Percentiles rank a stretch among this genome's conserved stretches.
These are phyloP conservation scores for Campylomormyrus numenius DNA, from an alignment of 2,113 vertebrate species.

Conservation along the genomic window DNA sequence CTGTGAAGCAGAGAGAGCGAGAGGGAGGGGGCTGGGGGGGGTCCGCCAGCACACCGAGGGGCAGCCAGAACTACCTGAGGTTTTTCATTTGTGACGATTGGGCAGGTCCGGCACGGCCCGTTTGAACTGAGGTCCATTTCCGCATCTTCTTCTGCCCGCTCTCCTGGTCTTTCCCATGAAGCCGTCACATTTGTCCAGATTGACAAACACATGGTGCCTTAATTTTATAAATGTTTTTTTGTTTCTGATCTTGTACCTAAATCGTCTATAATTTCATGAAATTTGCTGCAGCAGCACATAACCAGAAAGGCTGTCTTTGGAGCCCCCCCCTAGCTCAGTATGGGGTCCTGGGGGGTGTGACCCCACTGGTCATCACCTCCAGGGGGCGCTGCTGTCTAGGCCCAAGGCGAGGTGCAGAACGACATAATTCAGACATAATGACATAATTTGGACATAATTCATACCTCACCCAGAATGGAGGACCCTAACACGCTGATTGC, in stretches of 20 bases:
- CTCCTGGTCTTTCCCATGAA: background rate
- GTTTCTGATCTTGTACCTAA: constrained; percentile 38
- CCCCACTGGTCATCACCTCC: background rate
- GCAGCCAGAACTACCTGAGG: background rate
- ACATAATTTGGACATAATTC: background rate
- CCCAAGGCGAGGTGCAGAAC: background rate
- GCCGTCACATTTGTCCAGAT: constrained; percentile 16
- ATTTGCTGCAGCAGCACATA: constrained; percentile 29
- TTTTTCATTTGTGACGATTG: background rate
- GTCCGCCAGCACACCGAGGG: background rate
- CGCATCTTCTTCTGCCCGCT: background rate
- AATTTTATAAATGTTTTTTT: constrained; percentile 47
- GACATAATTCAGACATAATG: background rate
- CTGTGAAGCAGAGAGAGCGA: constrained; percentile 41
- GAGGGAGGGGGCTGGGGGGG: background rate
- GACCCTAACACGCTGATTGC: background rate
- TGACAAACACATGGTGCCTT: constrained; percentile 56
- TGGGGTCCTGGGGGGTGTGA: background rate
- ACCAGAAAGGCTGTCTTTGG: background rate
- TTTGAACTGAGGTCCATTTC: background rate
- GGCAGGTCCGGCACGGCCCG: background rate
- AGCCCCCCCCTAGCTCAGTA: background rate
- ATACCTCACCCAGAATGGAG: background rate
- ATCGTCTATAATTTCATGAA: constrained; percentile 35
- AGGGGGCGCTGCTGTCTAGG: background rate